A percentile compares a stretch with the other conserved stretches of the same genome.
Conservation (phyloP, 2,797 vertebrate species). For the Hemibagrus guttatus region DNA sequence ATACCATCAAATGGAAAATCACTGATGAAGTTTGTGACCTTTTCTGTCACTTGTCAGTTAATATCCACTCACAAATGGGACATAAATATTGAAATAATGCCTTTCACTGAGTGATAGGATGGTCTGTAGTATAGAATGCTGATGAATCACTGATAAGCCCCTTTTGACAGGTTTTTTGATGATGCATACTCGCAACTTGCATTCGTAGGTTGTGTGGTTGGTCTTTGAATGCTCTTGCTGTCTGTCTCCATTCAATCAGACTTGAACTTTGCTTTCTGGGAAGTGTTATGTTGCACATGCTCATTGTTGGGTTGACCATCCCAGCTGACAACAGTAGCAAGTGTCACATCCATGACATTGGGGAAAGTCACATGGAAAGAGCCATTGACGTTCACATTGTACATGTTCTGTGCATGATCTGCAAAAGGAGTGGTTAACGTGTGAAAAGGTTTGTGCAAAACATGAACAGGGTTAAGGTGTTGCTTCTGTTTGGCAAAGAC, state of each 20-base stretch:
- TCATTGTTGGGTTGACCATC: slow-evolving; percentile 86
- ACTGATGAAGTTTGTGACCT: not conserved
- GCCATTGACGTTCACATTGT: slow-evolving; percentile 89
- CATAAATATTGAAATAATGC: not conserved
- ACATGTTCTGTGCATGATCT: slow-evolving; percentile 77
- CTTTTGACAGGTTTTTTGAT: not conserved
- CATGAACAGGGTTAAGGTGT: not conserved
- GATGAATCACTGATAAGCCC: not conserved
- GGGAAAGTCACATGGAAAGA: slow-evolving; percentile 90
- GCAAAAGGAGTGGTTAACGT: slow-evolving; percentile 30
- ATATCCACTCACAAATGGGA: not conserved
- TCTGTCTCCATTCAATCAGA: slow-evolving; percentile 93
- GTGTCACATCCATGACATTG: slow-evolving; percentile 91
- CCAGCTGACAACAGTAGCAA: slow-evolving; percentile 83
- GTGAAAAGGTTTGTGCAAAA: slow-evolving; percentile 8
- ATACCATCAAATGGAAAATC: not conserved
- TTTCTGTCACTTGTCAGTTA: not conserved
- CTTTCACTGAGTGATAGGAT: not conserved
- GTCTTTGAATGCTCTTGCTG: slow-evolving; percentile 90
- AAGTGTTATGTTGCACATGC: slow-evolving; percentile 93
- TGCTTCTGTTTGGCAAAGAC: slow-evolving; percentile 7
- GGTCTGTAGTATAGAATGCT: not conserved
- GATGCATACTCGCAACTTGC: slow-evolving; percentile 85
- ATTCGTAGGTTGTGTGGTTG: slow-evolving; percentile 90
- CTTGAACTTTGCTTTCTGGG: slow-evolving; percentile 90